These are phyloP conservation scores for Cyrtodaria siliqua DNA, from an alignment of 2,888 invertebrate species.

Conservation along the genomic window DNA sequence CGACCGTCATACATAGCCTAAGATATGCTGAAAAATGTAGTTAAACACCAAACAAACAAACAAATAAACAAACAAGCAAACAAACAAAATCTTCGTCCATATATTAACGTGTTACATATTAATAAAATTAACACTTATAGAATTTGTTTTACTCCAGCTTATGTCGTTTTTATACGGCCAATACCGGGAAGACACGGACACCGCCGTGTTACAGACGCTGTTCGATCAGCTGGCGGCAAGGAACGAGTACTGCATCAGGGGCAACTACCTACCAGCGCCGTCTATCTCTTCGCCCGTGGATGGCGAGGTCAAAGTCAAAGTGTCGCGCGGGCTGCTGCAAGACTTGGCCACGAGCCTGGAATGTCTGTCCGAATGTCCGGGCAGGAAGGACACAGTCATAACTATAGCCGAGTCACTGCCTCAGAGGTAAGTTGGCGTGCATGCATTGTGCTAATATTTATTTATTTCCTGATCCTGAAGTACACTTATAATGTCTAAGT, in stretches of 20 bases:
- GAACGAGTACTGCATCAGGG: conserved; percentile 65
- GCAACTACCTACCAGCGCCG: conserved; percentile 52
- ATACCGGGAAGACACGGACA: conserved; percentile 69
- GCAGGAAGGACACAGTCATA: conserved; percentile 63
- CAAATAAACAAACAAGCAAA: too few species aligned
- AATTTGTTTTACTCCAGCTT: conserved; percentile 43
- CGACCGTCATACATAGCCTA: too few species aligned
- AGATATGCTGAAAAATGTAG: too few species aligned
- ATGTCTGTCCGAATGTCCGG: conserved; percentile 73
- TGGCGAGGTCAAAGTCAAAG: conserved; percentile 37
- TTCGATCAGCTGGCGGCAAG: conserved; percentile 70
- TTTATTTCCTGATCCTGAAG: too few species aligned
- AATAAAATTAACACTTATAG: too few species aligned
- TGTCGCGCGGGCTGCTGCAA: conserved; percentile 63
- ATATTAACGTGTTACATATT: too few species aligned
- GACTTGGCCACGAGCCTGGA: conserved; percentile 75
- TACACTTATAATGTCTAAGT: too few species aligned
- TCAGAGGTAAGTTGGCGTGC: conserved; percentile 43
- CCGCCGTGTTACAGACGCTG: conserved; percentile 58
- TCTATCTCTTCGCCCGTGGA: conserved; percentile 40
- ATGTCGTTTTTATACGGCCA: conserved; percentile 77
- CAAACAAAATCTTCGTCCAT: too few species aligned
- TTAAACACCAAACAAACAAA: too few species aligned
- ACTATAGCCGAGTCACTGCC: conserved; percentile 73
- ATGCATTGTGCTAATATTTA: too few species aligned